Evolutionary conservation across 1,140 invertebrate genomes (phyloP).

Genomic region (Bombus pascuorum): DNA sequence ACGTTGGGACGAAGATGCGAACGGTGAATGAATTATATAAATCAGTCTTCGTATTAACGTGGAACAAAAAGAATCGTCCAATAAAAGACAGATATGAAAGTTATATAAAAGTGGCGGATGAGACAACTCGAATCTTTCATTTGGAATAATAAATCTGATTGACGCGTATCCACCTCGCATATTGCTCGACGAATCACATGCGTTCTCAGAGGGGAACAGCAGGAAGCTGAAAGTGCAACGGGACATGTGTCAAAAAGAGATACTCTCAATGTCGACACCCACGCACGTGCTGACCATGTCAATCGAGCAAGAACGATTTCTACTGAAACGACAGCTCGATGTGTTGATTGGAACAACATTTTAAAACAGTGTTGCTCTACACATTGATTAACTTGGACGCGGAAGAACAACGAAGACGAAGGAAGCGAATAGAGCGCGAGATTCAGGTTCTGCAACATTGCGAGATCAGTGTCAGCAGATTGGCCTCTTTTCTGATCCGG

Average conservation of each 20-base stretch:
- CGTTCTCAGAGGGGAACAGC: conserved; percentile 47
- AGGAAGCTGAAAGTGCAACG: conserved; percentile 39
- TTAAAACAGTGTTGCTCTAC: background rate
- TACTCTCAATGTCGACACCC: conserved; percentile 29
- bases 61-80: background rate
- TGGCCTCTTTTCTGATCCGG: conserved; percentile 34
- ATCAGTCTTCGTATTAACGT: background rate
- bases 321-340: background rate
- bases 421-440: background rate
- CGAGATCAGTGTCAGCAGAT: conserved; percentile 47
- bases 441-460: conserved; percentile 5
- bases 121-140: conserved; percentile 10
- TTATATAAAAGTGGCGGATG: background rate
- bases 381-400: background rate
- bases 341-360: background rate
- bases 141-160: conserved; percentile 41
- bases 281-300: background rate
- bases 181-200: conserved; percentile 37
- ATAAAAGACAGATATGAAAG: background rate
- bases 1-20: background rate
- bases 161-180: conserved; percentile 36
- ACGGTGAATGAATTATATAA: background rate
- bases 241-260: conserved; percentile 44
- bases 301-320: background rate
- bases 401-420: background rate